phyloP scores from a whole-genome alignment of 2,113 vertebrate genomes.

The Isurus oxyrinchus region DNA sequence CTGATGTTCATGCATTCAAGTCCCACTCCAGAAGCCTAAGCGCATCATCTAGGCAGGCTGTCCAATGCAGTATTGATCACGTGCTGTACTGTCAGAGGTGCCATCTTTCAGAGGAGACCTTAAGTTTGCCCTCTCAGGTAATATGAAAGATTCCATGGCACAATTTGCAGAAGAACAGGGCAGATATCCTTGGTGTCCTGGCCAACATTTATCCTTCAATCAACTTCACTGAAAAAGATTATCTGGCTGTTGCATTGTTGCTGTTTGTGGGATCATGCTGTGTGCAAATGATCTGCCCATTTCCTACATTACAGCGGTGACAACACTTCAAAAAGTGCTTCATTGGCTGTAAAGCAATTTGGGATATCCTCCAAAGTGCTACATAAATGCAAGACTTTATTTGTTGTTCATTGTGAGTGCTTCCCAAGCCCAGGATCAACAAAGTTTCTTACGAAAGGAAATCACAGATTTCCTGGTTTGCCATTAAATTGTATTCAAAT shows the following conservation, averaged over 20 bases:
- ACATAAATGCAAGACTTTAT: neutral
- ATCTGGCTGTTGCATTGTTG: neutral
- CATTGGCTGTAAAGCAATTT: neutral
- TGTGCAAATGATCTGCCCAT: neutral
- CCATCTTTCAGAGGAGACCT: neutral
- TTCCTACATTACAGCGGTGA: neutral
- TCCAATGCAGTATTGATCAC: too few relatives aligned
- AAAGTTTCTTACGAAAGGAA: constrained; percentile 16
- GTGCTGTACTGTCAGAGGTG: neutral
- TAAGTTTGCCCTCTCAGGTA: neutral
- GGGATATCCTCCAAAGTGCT: neutral
- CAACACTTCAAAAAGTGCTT: neutral
- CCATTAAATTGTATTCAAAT: constrained; percentile 28
- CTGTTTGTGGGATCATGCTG: neutral
- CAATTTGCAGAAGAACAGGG: neutral
- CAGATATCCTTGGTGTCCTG: neutral
- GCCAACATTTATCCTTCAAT: neutral
- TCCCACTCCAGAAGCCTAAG: neutral
- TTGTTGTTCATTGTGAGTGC: neutral
- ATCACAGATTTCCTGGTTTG: constrained; percentile 24
- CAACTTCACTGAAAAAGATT: neutral
- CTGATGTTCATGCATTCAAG: neutral
- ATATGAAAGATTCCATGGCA: neutral
- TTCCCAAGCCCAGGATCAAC: constrained; percentile 5
- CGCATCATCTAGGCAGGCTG: neutral